phyloP scores from a whole-genome alignment of 2,888 invertebrate genomes.

The Lasioglossum morio region DNA sequence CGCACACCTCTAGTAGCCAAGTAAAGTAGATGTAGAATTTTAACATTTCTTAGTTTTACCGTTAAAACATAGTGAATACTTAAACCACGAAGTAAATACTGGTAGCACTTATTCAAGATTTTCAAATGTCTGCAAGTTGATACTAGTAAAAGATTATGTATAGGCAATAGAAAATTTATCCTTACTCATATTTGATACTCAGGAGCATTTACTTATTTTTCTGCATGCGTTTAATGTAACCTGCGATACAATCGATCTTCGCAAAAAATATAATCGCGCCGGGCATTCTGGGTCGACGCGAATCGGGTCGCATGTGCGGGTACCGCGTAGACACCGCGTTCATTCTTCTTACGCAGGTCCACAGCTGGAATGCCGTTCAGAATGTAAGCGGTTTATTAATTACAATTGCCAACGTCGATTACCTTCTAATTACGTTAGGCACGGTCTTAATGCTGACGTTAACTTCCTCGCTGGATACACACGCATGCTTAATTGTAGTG shows the following conservation, averaged over 20 bases:
- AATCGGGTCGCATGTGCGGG: constrained; percentile 30
- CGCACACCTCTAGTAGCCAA: too few species aligned
- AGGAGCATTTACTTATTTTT: neutral
- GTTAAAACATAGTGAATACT: too few species aligned
- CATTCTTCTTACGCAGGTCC: constrained; percentile 30
- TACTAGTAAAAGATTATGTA: neutral
- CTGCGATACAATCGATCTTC: constrained; percentile 27
- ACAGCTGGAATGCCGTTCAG: constrained; percentile 33
- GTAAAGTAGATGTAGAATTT: too few species aligned
- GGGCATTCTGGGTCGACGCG: constrained; percentile 53
- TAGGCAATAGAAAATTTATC: too few species aligned
- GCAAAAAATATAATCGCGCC: constrained; percentile 25
- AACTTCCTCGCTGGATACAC: neutral
- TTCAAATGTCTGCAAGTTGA: neutral
- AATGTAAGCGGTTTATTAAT: constrained; percentile 38
- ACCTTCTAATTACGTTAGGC: constrained; percentile 23
- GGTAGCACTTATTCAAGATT: neutral
- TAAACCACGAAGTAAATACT: too few species aligned
- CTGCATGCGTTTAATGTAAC: neutral
- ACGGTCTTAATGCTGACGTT: neutral
- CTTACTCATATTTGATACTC: neutral
- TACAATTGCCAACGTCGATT: constrained; percentile 20
- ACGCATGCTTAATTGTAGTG: neutral
- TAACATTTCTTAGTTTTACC: too few species aligned
- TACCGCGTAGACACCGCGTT: constrained; percentile 15